Conservation (phyloP, 1,140 invertebrate species). For the Carposina sasakii region DNA sequence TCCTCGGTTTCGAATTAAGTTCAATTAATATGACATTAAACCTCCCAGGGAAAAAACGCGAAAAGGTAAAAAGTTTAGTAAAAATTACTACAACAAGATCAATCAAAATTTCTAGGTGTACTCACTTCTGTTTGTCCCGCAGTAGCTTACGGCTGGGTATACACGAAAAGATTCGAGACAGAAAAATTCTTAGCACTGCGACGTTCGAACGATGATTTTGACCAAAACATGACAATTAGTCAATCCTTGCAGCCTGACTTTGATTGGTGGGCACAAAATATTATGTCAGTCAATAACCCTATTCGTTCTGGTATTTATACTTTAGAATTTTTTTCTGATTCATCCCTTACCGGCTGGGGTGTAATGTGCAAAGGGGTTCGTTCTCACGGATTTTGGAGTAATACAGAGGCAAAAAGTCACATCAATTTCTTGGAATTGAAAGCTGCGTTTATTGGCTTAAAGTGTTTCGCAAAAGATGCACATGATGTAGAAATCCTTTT, state of each 20-base stretch:
- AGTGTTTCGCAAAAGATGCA: conserved; percentile 25
- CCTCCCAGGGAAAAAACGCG: neutral
- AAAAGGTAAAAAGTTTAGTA: neutral
- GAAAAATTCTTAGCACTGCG: conserved; percentile 16
- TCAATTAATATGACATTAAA: neutral
- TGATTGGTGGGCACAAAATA: conserved; percentile 31
- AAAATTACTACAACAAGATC: conserved; percentile 6
- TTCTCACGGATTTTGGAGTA: conserved; percentile 29
- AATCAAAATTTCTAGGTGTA: conserved; percentile 25
- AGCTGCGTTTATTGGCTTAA: conserved; percentile 29
- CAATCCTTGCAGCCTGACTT: conserved; percentile 15
- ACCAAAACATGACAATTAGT: conserved; percentile 4
- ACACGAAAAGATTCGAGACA: conserved; percentile 25
- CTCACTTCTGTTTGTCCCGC: conserved; percentile 26
- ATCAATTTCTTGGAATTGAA: conserved; percentile 34
- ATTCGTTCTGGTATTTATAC: conserved; percentile 11
- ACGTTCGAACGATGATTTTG: conserved; percentile 7
- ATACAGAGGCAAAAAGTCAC: conserved; percentile 18
- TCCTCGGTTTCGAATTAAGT: conserved; percentile 6
- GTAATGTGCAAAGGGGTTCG: conserved; percentile 16
- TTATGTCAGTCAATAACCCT: conserved; percentile 14
- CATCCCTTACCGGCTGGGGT: conserved; percentile 34
- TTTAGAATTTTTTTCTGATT: conserved; percentile 32
- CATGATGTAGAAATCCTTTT: conserved; percentile 9
- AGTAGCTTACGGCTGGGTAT: conserved; percentile 24